Conservation (phyloP, 2,113 vertebrate species). For the Sporophila hypoxantha region DNA sequence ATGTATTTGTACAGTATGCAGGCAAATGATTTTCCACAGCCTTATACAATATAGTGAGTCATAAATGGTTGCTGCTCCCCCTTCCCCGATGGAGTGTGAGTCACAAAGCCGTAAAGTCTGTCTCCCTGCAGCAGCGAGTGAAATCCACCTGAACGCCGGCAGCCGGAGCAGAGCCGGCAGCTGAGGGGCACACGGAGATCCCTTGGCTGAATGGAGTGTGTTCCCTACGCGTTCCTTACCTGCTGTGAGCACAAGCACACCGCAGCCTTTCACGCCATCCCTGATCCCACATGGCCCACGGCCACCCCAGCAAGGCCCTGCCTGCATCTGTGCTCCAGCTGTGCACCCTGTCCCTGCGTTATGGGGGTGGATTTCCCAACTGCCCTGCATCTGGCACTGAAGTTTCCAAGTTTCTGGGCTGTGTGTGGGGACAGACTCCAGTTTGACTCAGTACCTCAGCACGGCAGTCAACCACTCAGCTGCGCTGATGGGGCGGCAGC, state of each 20-base stretch:
- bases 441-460: not conserved
- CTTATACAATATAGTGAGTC: constrained; percentile 58
- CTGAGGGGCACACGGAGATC: not conserved
- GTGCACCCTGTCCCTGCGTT: not conserved
- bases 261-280: rapidly evolving
- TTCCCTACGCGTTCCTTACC: not conserved
- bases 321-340: not conserved
- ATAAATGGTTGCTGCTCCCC: constrained; percentile 48
- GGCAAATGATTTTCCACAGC: constrained; percentile 49
- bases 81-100: not conserved
- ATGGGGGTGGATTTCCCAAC: not conserved
- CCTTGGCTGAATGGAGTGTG: not conserved
- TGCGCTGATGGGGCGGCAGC: not conserved
- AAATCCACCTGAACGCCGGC: constrained; percentile 27
- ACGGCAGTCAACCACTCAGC: not conserved
- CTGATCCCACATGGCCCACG: rapidly evolving
- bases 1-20: constrained; percentile 45
- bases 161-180: not conserved
- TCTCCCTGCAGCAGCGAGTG: not conserved
- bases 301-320: rapidly evolving
- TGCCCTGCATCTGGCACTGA: not conserved
- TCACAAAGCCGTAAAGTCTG: constrained; percentile 41
- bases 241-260: not conserved
- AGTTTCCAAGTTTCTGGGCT: not conserved
- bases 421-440: not conserved